Percentiles rank a stretch among this genome's conserved stretches.
Conservation (phyloP, 2,888 invertebrate genomes). For the Andrena trimmerana region DNA sequence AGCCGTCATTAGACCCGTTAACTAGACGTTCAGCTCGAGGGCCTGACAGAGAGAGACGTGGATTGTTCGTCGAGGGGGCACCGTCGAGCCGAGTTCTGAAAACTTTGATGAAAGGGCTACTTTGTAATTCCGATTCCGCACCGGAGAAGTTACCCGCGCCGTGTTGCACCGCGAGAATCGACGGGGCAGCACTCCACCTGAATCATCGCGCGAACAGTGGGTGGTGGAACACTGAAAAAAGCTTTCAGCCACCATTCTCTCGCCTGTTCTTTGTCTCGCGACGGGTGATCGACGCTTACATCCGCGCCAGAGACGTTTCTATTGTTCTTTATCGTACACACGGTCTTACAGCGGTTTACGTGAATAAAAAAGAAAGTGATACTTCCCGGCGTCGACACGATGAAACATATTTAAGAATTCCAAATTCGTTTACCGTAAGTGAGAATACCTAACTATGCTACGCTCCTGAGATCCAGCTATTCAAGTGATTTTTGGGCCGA, state of each 20-base stretch:
- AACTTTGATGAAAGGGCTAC: background rate
- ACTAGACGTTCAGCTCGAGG: background rate
- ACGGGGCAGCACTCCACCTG: constrained; percentile 32
- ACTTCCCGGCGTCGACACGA: background rate
- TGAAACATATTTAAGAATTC: background rate
- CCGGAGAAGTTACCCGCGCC: background rate
- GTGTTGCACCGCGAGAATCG: constrained; percentile 33
- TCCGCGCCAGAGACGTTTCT: constrained; percentile 12
- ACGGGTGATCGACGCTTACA: constrained; percentile 49
- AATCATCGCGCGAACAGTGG: constrained; percentile 39
- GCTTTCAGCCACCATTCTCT: constrained; percentile 54
- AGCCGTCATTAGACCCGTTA: background rate
- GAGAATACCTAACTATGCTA: too few relatives aligned
- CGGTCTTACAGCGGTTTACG: background rate
- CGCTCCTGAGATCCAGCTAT: background rate
- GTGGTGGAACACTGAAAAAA: constrained; percentile 57
- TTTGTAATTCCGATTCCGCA: background rate
- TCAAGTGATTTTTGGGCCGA: background rate
- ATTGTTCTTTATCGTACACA: constrained; percentile 10
- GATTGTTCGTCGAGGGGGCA: too few relatives aligned
- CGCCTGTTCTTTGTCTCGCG: constrained; percentile 28
- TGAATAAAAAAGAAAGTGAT: background rate
- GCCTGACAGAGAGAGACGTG: too few relatives aligned
- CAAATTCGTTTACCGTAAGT: background rate
- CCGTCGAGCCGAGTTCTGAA: too few relatives aligned